phyloP scores from a whole-genome alignment of 2,113 vertebrate species.

The Pangasianodon gigas region DNA sequence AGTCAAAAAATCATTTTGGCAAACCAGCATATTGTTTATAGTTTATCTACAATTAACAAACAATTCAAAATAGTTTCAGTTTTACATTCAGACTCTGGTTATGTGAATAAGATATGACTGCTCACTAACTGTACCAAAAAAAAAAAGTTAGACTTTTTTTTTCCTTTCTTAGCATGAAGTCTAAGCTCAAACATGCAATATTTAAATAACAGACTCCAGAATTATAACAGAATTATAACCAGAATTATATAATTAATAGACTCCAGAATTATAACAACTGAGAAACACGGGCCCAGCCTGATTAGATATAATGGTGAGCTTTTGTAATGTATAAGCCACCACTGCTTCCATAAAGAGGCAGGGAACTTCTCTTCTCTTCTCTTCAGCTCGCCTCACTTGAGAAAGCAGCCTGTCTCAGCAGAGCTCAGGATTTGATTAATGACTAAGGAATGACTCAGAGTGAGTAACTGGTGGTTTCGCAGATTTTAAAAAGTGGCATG shows the following conservation, averaged over 20 bases:
- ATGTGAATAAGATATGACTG: neutral
- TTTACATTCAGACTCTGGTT: neutral
- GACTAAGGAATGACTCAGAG: conserved; percentile 60
- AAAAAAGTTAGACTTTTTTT: neutral
- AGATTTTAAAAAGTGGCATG: conserved; percentile 51
- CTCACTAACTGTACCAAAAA: neutral
- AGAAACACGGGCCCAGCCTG: conserved; percentile 9
- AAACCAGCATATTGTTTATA: neutral
- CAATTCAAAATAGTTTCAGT: neutral
- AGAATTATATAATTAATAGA: conserved; percentile 14
- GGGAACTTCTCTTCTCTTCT: conserved; percentile 20
- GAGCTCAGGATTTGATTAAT: conserved; percentile 65
- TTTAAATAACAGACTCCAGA: conserved; percentile 1
- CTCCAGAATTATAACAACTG: conserved; percentile 8
- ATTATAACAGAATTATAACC: conserved; percentile 7
- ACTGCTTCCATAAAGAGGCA: conserved; percentile 34
- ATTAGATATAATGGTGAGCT: conserved; percentile 5
- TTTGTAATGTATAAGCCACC: neutral
- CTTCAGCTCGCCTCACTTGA: conserved; percentile 38
- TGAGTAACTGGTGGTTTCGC: conserved; percentile 61
- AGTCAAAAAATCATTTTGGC: neutral
- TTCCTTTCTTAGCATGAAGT: neutral
- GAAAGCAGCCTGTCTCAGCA: conserved; percentile 51
- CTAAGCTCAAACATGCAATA: neutral
- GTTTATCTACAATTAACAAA: neutral